These are phyloP conservation scores for Athene noctua DNA, from an alignment of 2,113 vertebrate species.

Conservation along the genomic window DNA sequence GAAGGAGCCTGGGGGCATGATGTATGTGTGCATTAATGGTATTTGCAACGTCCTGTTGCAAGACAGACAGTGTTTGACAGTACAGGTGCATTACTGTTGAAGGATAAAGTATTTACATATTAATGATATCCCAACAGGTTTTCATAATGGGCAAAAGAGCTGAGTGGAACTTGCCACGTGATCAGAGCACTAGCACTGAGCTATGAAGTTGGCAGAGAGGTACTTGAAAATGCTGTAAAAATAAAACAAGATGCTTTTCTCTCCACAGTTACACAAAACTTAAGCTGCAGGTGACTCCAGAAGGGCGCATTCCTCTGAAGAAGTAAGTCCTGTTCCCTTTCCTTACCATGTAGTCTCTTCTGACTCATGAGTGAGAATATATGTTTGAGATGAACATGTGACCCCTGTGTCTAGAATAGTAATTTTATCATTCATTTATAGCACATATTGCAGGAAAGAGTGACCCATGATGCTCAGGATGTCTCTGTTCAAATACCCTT, in stretches of 20 bases:
- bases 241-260: constrained; percentile 13
- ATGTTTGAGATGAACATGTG: not conserved
- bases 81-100: not conserved
- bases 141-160: not conserved
- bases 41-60: not conserved
- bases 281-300: constrained; percentile 92
- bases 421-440: not conserved
- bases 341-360: not conserved
- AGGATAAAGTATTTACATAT: not conserved
- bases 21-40: not conserved
- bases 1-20: not conserved
- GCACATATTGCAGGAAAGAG: not conserved
- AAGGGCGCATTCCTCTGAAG: constrained; percentile 94
- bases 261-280: constrained; percentile 89
- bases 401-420: not conserved
- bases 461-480: not conserved
- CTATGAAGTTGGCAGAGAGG: not conserved
- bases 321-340: constrained; percentile 81
- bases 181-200: not conserved
- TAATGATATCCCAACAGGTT: not conserved
- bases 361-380: not conserved
- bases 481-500: not conserved
- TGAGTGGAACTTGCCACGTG: not conserved
- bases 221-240: not conserved
- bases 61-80: not conserved